Evolutionary conservation across 1,140 invertebrate species (phyloP).

Genomic region (Andrena cerasifolii): DNA sequence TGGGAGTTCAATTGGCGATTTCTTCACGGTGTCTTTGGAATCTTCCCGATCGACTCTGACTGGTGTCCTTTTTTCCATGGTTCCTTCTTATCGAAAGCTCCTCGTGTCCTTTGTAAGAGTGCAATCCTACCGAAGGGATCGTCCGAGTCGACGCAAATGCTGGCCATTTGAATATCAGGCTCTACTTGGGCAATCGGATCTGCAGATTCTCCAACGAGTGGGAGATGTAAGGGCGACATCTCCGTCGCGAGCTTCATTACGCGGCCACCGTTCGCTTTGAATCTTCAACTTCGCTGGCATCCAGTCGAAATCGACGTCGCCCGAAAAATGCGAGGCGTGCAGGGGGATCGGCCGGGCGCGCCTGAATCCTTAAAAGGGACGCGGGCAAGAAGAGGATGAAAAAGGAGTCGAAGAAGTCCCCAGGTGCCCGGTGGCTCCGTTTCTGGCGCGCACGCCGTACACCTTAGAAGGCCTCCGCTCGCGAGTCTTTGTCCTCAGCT

Average conservation of each 20-base stretch:
- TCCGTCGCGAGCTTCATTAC: too few relatives aligned
- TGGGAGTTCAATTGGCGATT: not conserved
- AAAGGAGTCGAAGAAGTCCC: conserved; percentile 51
- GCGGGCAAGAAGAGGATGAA: conserved; percentile 41
- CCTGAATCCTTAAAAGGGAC: conserved; percentile 50
- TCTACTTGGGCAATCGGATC: too few relatives aligned
- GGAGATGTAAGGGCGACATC: too few relatives aligned
- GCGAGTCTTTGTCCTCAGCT: conserved; percentile 49
- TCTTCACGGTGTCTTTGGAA: not conserved
- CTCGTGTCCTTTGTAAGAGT: too few relatives aligned
- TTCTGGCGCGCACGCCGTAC: conserved; percentile 68
- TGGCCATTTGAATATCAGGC: not conserved
- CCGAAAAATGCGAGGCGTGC: not conserved
- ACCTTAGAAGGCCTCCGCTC: conserved; percentile 69
- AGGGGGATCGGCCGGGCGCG: conserved; percentile 35
- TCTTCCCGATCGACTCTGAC: not conserved
- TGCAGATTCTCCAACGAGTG: too few relatives aligned
- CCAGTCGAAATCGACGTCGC: conserved; percentile 20
- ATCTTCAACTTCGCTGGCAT: too few relatives aligned
- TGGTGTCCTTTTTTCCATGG: not conserved
- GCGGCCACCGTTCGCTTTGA: not conserved
- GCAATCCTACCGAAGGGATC: not conserved
- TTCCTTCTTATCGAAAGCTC: not conserved
- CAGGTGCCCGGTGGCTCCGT: conserved; percentile 71
- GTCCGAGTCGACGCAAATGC: not conserved